Evolutionary conservation across 1,140 invertebrate genomes (phyloP), one percentile per base, ranked within the genome.

Genomic region (Oppia nitens): DNA sequence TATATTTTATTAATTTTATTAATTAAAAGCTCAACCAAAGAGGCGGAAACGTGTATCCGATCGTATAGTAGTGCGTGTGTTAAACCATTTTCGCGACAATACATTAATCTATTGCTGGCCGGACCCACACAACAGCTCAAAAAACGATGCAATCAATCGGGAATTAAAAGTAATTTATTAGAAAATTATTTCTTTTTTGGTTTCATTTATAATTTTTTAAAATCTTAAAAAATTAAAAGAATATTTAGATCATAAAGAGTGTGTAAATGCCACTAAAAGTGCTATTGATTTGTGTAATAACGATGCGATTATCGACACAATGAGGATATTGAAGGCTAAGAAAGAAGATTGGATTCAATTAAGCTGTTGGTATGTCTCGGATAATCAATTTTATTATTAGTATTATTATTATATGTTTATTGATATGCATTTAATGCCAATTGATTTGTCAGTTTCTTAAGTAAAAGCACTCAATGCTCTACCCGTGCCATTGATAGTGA

Each of bases 91-190:
- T 53, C 53, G 9, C 53, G 53, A 50, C 59, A 60, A 25, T 60
- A 60, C 49, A 49, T 60, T 23, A 60, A 60, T 49, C 20, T 60
- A 24, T 49, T 60, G 59, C 28, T 60, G 26, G 29, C 57, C 9
- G 59, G 59, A 25, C 59, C 59, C 20, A 40, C 53, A 2, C 32
- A 55, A 23, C 20, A 28, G 4, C 26, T 60, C 2, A 48, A 51
- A 29, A 53, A 60, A 56, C 23, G 45, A 45, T 60, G 59, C 50
- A 55, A 29, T 45, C 21, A 60, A 6, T 23, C n/a, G 25, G 59
- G 59, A 4, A 57, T 60, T 21, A 53, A 55, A 45, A 53, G 59
- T 60, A 49, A 60, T n/a, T n/a, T n/a, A n/a, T n/a, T n/a, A n/a
- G n/a, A n/a, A n/a, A n/a, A n/a, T n/a, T n/a, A n/a, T 51, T 51